Evolutionary conservation across 2,797 vertebrate species (phyloP).

Genomic region (Adrianichthys oophorus): DNA sequence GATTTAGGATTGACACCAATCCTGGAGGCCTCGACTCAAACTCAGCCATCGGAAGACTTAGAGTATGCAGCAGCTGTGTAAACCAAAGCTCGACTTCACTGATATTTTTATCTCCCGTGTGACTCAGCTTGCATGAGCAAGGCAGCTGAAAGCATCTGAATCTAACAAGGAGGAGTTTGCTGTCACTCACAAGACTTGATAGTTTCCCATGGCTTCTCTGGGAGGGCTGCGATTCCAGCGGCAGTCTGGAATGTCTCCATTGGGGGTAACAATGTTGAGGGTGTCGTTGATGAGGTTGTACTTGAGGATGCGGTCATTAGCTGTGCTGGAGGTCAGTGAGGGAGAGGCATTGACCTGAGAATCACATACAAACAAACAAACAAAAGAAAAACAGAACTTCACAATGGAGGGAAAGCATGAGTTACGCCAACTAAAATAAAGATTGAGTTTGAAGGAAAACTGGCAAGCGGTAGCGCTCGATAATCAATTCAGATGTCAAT

Average conservation of each 20-base stretch:
- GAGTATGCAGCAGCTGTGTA: slow-evolving; percentile 4
- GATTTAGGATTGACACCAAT: not conserved
- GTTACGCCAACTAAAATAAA: not conserved
- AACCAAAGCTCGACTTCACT: not conserved
- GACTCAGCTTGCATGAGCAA: not conserved
- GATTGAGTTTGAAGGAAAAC: slow-evolving; percentile 1
- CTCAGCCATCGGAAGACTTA: slow-evolving; percentile 8
- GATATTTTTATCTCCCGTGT: slow-evolving; percentile 6
- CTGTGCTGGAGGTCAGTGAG: slow-evolving; percentile 96
- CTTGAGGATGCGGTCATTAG: slow-evolving; percentile 96
- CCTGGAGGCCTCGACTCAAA: slow-evolving; percentile 34
- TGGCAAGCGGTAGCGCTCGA: not conserved
- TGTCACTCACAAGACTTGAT: slow-evolving; percentile 92
- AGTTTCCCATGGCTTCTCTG: slow-evolving; percentile 91
- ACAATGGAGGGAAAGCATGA: not conserved
- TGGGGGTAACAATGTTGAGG: slow-evolving; percentile 93
- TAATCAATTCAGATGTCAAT: slow-evolving; percentile 18
- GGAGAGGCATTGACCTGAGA: slow-evolving; percentile 95
- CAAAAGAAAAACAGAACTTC: not conserved
- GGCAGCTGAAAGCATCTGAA: not conserved
- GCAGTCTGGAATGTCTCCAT: slow-evolving; percentile 92
- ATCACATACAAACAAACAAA: not conserved
- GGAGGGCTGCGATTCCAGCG: slow-evolving; percentile 94
- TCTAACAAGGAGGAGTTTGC: not conserved
- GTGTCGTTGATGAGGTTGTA: slow-evolving; percentile 99